A percentile compares a stretch with the other conserved stretches of the same genome.
phyloP scores from a whole-genome alignment of 2,888 invertebrate genomes.

The Amblyjoppa proteus region DNA sequence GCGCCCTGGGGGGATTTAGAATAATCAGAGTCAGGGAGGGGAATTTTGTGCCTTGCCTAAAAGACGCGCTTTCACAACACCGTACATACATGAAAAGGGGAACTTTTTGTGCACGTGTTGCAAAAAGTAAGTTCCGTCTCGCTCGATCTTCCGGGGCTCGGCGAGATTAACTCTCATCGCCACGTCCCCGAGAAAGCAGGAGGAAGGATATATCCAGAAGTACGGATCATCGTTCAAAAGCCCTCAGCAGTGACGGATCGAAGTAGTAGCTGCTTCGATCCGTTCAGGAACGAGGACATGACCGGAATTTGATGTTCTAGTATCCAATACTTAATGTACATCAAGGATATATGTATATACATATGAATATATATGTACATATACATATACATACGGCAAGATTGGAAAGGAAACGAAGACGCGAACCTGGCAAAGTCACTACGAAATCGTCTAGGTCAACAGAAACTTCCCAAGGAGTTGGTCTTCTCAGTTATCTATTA shows the following conservation, averaged over 20 bases:
- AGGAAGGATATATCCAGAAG: constrained; percentile 8
- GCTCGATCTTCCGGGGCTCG: not conserved
- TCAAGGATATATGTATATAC: not conserved
- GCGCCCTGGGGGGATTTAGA: no score
- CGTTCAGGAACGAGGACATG: not conserved
- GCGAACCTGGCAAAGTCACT: no score
- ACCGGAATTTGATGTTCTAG: constrained; percentile 29
- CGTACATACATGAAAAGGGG: no score
- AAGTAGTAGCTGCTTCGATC: not conserved
- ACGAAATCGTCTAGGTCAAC: not conserved
- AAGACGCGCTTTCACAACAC: no score
- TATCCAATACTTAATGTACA: constrained; percentile 20
- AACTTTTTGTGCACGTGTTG: no score
- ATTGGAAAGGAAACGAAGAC: not conserved
- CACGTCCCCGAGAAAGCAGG: not conserved
- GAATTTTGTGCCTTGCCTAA: no score
- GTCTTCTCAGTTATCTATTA: not conserved
- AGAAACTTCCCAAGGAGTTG: not conserved
- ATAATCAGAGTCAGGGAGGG: no score
- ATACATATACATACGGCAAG: not conserved
- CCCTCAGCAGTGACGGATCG: constrained; percentile 28
- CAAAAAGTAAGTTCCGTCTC: not conserved
- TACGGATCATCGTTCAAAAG: constrained; percentile 24
- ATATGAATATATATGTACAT: not conserved
- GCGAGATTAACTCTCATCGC: not conserved